Base-by-base conservation (phyloP, 2,113 vertebrate species). In the Mus pahari region DNA sequence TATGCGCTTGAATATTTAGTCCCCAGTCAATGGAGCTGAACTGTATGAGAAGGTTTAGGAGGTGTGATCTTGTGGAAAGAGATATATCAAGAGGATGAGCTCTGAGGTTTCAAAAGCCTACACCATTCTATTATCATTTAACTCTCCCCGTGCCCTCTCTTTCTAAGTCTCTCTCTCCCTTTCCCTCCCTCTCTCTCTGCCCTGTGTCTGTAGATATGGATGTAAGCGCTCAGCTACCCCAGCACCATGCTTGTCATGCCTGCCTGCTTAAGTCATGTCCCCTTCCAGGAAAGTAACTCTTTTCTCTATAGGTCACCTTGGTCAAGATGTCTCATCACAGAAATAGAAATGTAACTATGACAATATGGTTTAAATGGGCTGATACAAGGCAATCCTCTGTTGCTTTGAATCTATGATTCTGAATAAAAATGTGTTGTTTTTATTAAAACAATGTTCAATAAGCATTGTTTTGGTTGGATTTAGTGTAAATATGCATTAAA, bases 401-500 rank as follows among this genome's bases (percentile, higher is more conserved):
- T 83, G 31, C 48, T 94, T 31, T 83, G 53, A 83, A 60, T 19
- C 39, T 87, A 45, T 74, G 39, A 50, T 73, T 94, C 87, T 24
- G 20, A 11, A 5, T 89, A 81, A 62, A 94, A 64, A 20, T 0
- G 17, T 71, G 33, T 71, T 71, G 11, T 17, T 74, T 58, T 94
- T 53, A 81, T 90, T 81, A 70, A 86, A 93, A 81, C 14, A 66
- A 14, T 24, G 77, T 86, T 77, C 45, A 75, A 3, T 92, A 53
- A 89, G 10, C 22, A 78, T 84, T 73, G 39, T 83, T 48, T 90
- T 64, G 9, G 33, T 26, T 33, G 48, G 24, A 26, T 55, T 74
- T 82, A 7, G 12, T 95, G 50, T 92, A 48, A 90, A 90, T 92
- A 83, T 64, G 4, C 58, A 66, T 77, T 94, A 90, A 86, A 74